Evolutionary conservation across 2,888 invertebrate genomes (phyloP), one percentile per base, ranked within the genome.

Genomic region (Eledone cirrhosa): DNA sequence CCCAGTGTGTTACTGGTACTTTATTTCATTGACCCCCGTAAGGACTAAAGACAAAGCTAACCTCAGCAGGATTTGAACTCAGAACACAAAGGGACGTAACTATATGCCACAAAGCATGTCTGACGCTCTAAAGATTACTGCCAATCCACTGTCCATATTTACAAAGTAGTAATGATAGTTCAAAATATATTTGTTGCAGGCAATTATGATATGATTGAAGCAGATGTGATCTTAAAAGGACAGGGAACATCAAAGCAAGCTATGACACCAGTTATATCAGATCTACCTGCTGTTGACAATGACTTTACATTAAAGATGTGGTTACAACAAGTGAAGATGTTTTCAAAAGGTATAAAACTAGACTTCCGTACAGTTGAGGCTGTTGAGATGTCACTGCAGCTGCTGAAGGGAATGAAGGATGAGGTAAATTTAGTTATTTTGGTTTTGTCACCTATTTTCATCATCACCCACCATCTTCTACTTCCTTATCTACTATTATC

Each of bases 281-380:
- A 97, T 91, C 95, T 96, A 0, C 96, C 96, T 0, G 91, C 91
- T 0, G 93, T 89, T 5, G 91, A 90, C 22, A 96, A 96, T 0
- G 95, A 97, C 90, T 92, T 97, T 59, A 93, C 94, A 1, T 92
- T 97, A 29, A 92, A 93, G 0, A 92, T 93, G 24, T 97, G 97
- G 92, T 90, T 97, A 14, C 88, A 91, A 1, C 89, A 91, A 3
- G 91, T 92, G 0, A 93, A 94, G 59, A 81, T 82, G 24, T 78
- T 81, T 14, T 81, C 81, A 84, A 96, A 95, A 89, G 97, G 96
- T 0, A 93, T 96, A 1, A 97, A 97, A 89, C 91, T 97, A 72
- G 97, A 97, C 91, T 97, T 97, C 88, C 97, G 97, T 90, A 93
- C 93, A 1, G 94, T 94, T 69, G 94, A 94, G 74, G 95, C 94